Percentiles rank a stretch among this genome's conserved stretches.
Conservation (phyloP, 2,797 vertebrate genomes). For the Hippocampus kuda region DNA sequence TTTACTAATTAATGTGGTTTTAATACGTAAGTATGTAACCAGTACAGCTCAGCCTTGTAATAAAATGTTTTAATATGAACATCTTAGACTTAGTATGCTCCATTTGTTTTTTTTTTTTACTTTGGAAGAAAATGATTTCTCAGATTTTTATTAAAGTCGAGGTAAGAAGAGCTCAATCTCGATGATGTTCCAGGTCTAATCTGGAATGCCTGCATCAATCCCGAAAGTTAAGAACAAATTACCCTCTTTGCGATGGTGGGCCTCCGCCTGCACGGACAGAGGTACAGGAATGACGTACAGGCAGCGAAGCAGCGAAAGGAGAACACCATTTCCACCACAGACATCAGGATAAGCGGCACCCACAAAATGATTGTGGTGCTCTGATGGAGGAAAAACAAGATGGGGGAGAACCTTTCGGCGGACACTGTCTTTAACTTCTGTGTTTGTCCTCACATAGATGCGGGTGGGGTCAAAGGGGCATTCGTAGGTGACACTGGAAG, state of each 20-base stretch:
- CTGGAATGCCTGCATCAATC: neutral
- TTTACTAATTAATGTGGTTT: too few species aligned
- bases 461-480: constrained; percentile 88
- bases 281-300: constrained; percentile 60
- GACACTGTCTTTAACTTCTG: neutral
- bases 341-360: constrained; percentile 72
- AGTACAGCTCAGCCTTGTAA: too few species aligned
- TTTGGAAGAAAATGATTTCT: too few species aligned
- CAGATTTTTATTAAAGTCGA: too few species aligned
- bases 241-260: constrained; percentile 43
- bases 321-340: constrained; percentile 66
- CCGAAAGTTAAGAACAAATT: constrained; percentile 15
- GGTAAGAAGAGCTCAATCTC: too few species aligned
- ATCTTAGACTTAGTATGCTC: too few species aligned
- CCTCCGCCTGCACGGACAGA: constrained; percentile 64
- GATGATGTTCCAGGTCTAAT: neutral
- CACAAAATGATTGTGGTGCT: constrained; percentile 81
- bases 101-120: too few species aligned
- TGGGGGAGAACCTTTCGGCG: neutral
- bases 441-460: constrained; percentile 72
- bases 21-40: too few species aligned
- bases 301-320: constrained; percentile 70
- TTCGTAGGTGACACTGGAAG: constrained; percentile 62
- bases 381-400: constrained; percentile 46
- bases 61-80: too few species aligned